Conservation (phyloP, 1,140 invertebrate genomes). For the Sycophila sp. region DNA sequence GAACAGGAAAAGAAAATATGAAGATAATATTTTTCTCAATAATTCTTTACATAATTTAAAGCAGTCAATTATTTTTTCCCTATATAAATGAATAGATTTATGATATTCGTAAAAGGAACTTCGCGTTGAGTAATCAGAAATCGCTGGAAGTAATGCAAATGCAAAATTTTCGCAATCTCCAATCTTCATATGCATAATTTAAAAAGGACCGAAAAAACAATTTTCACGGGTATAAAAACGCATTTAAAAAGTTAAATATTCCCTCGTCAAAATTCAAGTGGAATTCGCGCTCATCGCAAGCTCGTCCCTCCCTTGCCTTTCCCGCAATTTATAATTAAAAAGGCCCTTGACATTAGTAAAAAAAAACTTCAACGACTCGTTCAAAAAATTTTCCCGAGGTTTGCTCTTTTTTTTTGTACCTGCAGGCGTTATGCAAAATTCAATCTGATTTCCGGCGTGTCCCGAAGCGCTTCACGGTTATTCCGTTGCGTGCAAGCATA, state of each 20-base stretch:
- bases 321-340: neutral
- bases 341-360: neutral
- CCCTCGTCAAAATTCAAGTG: neutral
- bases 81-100: too few relatives aligned
- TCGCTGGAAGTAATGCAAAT: neutral
- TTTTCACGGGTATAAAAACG: neutral
- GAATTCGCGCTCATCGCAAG: neutral
- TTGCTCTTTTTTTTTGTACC: neutral
- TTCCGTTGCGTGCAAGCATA: neutral
- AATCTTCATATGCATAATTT: neutral
- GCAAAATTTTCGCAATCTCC: neutral
- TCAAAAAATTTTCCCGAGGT: neutral
- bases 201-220: neutral
- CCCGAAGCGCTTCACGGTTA: neutral
- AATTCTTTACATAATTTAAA: too few relatives aligned
- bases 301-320: neutral
- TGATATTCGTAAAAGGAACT: too few relatives aligned
- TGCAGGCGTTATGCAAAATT: conserved; percentile 13
- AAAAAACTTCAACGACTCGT: neutral
- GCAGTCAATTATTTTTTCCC: too few relatives aligned
- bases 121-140: too few relatives aligned
- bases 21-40: too few relatives aligned
- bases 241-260: neutral
- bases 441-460: neutral
- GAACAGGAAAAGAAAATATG: too few relatives aligned